phyloP scores from a whole-genome alignment of 2,113 vertebrate genomes.

The Puffinus mauretanicus region DNA sequence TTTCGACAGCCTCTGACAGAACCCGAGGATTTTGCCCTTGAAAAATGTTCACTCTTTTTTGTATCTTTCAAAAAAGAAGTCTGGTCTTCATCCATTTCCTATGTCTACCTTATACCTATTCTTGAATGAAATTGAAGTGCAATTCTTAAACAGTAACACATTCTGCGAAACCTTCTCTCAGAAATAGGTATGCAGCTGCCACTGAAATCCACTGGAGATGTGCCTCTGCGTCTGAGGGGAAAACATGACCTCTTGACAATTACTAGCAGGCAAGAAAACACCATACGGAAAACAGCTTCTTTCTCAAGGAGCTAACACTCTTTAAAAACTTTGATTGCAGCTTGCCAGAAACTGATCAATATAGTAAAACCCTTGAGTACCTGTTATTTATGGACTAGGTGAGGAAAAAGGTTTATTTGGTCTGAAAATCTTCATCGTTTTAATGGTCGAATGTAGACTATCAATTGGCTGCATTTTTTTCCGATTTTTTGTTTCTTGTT shows the following conservation, averaged over 20 bases:
- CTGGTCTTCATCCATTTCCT: neutral
- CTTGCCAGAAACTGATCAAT: slow-evolving; percentile 2
- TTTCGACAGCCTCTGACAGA: neutral
- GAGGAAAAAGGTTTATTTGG: neutral
- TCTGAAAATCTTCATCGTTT: slow-evolving; percentile 1
- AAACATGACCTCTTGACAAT: neutral
- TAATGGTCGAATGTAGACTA: neutral
- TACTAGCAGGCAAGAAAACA: slow-evolving; percentile 14
- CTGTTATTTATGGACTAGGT: slow-evolving; percentile 20
- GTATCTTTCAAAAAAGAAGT: neutral
- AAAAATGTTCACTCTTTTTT: neutral
- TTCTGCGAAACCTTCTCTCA: neutral
- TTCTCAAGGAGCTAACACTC: neutral
- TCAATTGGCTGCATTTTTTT: neutral
- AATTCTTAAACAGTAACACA: neutral
- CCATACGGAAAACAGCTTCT: neutral
- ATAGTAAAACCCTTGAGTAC: neutral
- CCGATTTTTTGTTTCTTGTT: neutral
- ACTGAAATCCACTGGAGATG: neutral
- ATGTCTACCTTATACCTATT: neutral
- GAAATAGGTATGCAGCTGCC: neutral
- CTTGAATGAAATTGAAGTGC: neutral
- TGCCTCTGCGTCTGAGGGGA: neutral
- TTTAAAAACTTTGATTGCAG: slow-evolving; percentile 17
- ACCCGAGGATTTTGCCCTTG: neutral